Base-by-base conservation (phyloP, 2,888 invertebrate genomes). In the Megaustenia siamemsis region DNA sequence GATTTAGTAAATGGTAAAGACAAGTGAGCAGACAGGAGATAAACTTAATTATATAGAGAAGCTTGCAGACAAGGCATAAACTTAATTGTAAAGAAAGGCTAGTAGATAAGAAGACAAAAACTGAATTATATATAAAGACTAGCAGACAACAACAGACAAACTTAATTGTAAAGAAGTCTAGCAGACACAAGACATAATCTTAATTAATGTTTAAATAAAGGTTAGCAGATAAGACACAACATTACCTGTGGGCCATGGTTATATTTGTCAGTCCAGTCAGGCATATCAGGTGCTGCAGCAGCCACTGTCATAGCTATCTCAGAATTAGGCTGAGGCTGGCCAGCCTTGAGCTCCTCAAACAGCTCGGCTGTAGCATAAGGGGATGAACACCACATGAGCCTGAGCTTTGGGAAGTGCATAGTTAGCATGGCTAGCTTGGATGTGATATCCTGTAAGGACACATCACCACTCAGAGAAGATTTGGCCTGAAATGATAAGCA, bases 331-430 rank as follows among this genome's bases (percentile, higher is more conserved):
- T 98, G 97, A 35, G 96, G 96, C 93, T 96, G 96, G 10, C 97
- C 97, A 95, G 96, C 95, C 95, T 99, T 99, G 0, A 99, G 95
- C 94, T 99, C 98, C 93, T 98, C 97, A 94, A 99, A 99, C 75
- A 99, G 95, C 94, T 99, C 98, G 0, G 98, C 98, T 0, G 98
- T 98, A 63, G 98, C 98, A 93, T 98, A 97, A 0, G 99, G 98
- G 93, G 97, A 98, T 2, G 98, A 98, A 21, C 98, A 98, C 99
- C 99, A 99, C 56, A 99, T 96, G 15, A 99, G 95, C 89, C 97
- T 96, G 87, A 99, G 95, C 91, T 97, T 96, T 0, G 99, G 99
- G 94, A 99, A 99, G 93, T 98, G 97, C 89, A 99, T 95, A 0
- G 99, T 98, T n/a, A 99, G 95, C 56, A 99, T 95, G 89, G 98